Evolutionary conservation across 2,113 vertebrate genomes (phyloP), one percentile per base, ranked within the genome.

Genomic region (Platysteira castanea): DNA sequence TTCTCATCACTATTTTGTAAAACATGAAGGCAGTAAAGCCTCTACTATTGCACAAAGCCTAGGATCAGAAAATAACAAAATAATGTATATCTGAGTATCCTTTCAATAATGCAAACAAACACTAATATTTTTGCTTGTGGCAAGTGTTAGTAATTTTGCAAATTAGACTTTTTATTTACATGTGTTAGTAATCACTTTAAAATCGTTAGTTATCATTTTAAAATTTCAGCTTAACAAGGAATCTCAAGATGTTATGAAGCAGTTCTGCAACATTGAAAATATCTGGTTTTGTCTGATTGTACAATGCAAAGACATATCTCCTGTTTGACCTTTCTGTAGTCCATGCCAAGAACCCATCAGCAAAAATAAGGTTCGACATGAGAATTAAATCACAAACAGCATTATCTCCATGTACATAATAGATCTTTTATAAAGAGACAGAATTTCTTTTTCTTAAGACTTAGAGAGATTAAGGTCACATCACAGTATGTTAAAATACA

Each of bases 401-500:
- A 86, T 94, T 86, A 95, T 89, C 26, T 91, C 54, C 59, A 64
- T 87, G 75, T 68, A 95, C 46, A 53, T 96, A 96, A 96, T 86
- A 59, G 61, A 52, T 86, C 76, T 96, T 97, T 88, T 90, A 82
- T 86, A 92, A 96, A 92, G 82, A 95, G 79, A 74, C 22, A 81
- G 63, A 96, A 87, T 86, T 96, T 96, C 73, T 95, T 79, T 93
- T 87, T 84, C 84, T 94, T 96, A 84, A 95, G 76, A 90, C 86
- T 96, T 95, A 82, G 49, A 49, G 73, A 96, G 90, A 97, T 96
- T 96, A 96, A 95, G 87, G 82, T 94, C 89, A 96, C 41, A 92
- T 97, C 85, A 79, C 59, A 94, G 78, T 87, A 95, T 92, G 87
- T 81, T 96, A 97, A 96, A 96, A 96, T 92, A 84, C 84, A 96